Conservation (phyloP, 2,113 vertebrate species). For the Pipa parva region DNA sequence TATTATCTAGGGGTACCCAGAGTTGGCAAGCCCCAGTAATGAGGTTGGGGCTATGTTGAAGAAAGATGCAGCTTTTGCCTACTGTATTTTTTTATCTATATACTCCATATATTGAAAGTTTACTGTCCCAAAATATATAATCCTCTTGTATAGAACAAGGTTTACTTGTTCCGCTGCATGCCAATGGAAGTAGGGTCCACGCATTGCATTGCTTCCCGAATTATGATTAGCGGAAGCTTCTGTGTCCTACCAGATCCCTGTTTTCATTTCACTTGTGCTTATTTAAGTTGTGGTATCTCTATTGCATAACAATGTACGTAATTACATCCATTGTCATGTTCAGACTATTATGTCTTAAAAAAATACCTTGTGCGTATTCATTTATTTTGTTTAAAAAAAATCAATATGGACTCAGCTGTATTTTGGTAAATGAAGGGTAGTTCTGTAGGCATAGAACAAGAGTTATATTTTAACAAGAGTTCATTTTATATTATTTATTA, state of each 20-base stretch:
- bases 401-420: slow-evolving; percentile 55
- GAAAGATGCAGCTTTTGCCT: neutral
- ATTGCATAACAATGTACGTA: slow-evolving; percentile 53
- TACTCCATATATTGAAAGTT: slow-evolving; percentile 15
- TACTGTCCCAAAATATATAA: neutral
- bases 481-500: slow-evolving; percentile 70
- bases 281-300: slow-evolving; percentile 26
- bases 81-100: slow-evolving; percentile 1
- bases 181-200: neutral
- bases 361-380: slow-evolving; percentile 48
- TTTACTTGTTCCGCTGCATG: neutral
- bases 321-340: slow-evolving; percentile 43
- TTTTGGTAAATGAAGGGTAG: slow-evolving; percentile 59
- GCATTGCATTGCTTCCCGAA: slow-evolving; percentile 20
- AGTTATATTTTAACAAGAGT: slow-evolving; percentile 65
- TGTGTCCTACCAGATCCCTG: neutral
- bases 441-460: slow-evolving; percentile 52
- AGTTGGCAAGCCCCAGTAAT: neutral
- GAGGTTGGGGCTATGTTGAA: neutral
- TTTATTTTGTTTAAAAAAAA: slow-evolving; percentile 58
- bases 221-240: slow-evolving; percentile 16
- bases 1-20: neutral
- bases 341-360: slow-evolving; percentile 45
- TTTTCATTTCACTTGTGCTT: slow-evolving; percentile 41
- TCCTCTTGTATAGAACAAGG: neutral